phyloP scores from a whole-genome alignment of 2,888 invertebrate species.

The Buathra laborator region DNA sequence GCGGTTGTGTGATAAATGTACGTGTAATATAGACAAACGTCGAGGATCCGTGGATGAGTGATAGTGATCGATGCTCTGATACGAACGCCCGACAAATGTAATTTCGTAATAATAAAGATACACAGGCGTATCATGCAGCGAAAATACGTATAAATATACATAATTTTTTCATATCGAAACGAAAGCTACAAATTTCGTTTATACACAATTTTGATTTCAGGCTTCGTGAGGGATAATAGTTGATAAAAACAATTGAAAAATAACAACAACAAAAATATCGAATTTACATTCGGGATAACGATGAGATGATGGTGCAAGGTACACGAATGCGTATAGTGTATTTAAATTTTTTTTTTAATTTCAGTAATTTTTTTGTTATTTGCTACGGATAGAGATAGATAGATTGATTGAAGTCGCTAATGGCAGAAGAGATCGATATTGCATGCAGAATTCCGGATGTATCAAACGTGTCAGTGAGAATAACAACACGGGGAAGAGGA shows the following conservation, averaged over 20 bases:
- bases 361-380: slow-evolving; percentile 6
- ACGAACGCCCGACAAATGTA: slow-evolving; percentile 59
- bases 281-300: slow-evolving; percentile 30
- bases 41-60: slow-evolving; percentile 57
- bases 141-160: slow-evolving; percentile 25
- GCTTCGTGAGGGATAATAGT: slow-evolving; percentile 1
- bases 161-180: slow-evolving; percentile 57
- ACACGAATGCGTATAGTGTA: slow-evolving; percentile 27
- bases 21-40: slow-evolving; percentile 58
- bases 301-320: slow-evolving; percentile 36
- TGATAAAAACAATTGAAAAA: neutral
- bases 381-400: neutral
- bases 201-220: slow-evolving; percentile 14
- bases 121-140: slow-evolving; percentile 59
- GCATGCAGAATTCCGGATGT: slow-evolving; percentile 30
- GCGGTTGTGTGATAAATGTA: slow-evolving; percentile 74
- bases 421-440: slow-evolving; percentile 17
- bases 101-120: slow-evolving; percentile 43
- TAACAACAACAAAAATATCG: neutral
- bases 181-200: slow-evolving; percentile 50
- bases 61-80: slow-evolving; percentile 69
- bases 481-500: slow-evolving; percentile 1
- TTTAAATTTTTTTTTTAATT: slow-evolving; percentile 12
- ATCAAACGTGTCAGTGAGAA: slow-evolving; percentile 3
- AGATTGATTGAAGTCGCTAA: slow-evolving; percentile 21